phyloP scores from a whole-genome alignment of 2,888 invertebrate genomes.

The Willowsia nigromaculata region DNA sequence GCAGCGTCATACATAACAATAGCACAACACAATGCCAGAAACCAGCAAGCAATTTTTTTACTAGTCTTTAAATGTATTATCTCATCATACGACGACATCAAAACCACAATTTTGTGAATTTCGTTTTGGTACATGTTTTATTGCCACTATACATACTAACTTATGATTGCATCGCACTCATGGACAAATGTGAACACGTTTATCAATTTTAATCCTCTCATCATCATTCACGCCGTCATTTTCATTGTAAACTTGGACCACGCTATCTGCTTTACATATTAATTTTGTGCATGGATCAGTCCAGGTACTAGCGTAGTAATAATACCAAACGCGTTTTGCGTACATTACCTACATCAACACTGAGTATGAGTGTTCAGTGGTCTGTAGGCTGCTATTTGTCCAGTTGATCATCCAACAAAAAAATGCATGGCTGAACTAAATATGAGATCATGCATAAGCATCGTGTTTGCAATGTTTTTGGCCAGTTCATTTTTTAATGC shows the following conservation, averaged over 20 bases:
- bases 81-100: neutral
- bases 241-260: neutral
- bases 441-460: too few relatives aligned
- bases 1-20: neutral
- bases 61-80: too few relatives aligned
- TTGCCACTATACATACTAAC: neutral
- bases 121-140: neutral
- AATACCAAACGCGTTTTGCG: too few relatives aligned
- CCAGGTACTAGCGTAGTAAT: too few relatives aligned
- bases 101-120: neutral
- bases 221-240: neutral
- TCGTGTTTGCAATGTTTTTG: too few relatives aligned
- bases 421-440: too few relatives aligned
- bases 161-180: conserved; percentile 33
- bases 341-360: neutral
- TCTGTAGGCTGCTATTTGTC: neutral
- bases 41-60: neutral
- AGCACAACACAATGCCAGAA: neutral
- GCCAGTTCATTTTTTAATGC: too few relatives aligned
- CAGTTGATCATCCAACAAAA: neutral
- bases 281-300: neutral
- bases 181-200: conserved; percentile 38
- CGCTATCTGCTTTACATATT: neutral
- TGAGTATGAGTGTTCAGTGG: neutral
- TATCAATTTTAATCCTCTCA: conserved; percentile 10